phyloP scores from a whole-genome alignment of 2,113 vertebrate genomes.

The Podarcis cretensis region DNA sequence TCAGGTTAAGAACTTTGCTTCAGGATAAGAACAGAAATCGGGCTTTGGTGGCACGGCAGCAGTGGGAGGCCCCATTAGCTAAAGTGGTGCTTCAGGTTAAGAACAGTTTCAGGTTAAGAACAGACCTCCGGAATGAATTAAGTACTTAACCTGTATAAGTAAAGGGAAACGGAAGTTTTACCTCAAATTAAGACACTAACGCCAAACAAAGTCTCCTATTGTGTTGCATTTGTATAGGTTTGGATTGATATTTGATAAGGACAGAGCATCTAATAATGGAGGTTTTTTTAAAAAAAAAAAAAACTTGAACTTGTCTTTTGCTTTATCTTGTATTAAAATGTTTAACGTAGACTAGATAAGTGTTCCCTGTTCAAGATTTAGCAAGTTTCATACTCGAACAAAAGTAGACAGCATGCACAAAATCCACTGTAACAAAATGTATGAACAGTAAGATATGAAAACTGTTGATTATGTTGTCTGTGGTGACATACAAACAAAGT shows the following conservation, averaged over 20 bases:
- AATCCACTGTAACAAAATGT: slow-evolving; percentile 67
- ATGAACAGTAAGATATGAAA: slow-evolving; percentile 70
- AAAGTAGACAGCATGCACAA: slow-evolving; percentile 56
- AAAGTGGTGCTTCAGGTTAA: too few relatives aligned
- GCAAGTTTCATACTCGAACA: slow-evolving; percentile 65
- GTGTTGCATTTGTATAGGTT: slow-evolving; percentile 44
- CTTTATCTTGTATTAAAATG: slow-evolving; percentile 61
- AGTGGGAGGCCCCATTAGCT: too few relatives aligned
- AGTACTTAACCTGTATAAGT: background rate
- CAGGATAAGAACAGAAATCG: too few relatives aligned
- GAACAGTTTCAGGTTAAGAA: too few relatives aligned
- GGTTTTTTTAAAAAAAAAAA: slow-evolving; percentile 28
- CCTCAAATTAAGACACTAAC: slow-evolving; percentile 46
- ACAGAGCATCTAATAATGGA: slow-evolving; percentile 53
- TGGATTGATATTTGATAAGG: slow-evolving; percentile 65
- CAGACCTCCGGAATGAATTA: too few relatives aligned
- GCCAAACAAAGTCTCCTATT: slow-evolving; percentile 62
- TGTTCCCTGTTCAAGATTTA: slow-evolving; percentile 66
- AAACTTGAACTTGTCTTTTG: slow-evolving; percentile 35
- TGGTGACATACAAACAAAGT: slow-evolving; percentile 74
- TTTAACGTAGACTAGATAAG: slow-evolving; percentile 68
- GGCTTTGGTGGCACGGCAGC: too few relatives aligned
- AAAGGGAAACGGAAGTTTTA: slow-evolving; percentile 36
- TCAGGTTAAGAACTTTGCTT: too few relatives aligned
- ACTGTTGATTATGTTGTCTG: slow-evolving; percentile 76